These are phyloP conservation scores for Potamilus streckersoni DNA, from an alignment of 1,140 invertebrate species.

Conservation along the genomic window DNA sequence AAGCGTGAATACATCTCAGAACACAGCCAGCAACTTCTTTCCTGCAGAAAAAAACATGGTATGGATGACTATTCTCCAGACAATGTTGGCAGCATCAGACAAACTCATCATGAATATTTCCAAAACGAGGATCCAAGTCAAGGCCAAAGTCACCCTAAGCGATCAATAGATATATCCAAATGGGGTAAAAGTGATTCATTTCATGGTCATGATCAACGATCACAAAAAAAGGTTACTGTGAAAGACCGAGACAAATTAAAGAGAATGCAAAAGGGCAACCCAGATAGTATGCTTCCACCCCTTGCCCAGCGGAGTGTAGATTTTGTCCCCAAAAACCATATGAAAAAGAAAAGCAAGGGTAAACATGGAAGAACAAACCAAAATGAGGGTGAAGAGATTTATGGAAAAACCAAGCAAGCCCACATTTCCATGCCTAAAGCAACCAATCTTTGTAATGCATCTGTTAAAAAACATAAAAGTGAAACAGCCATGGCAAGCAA, in stretches of 20 bases:
- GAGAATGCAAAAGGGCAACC: slow-evolving; percentile 3
- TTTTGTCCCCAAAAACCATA: slow-evolving; percentile 1
- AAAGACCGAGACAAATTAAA: slow-evolving; percentile 3
- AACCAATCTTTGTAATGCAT: slow-evolving; percentile 7
- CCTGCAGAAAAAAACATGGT: background rate
- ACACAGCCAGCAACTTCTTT: background rate
- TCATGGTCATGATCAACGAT: slow-evolving; percentile 19
- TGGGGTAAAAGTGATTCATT: slow-evolving; percentile 24
- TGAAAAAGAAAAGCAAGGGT: slow-evolving; percentile 17
- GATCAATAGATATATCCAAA: slow-evolving; percentile 15
- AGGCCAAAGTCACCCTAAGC: background rate
- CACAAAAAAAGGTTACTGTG: slow-evolving; percentile 17
- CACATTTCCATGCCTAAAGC: background rate
- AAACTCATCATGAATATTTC: slow-evolving; percentile 14
- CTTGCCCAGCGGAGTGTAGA: background rate
- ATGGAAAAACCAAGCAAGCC: background rate
- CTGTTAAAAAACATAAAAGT: slow-evolving; percentile 5
- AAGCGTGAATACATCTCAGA: no score
- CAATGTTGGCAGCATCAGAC: slow-evolving; percentile 6
- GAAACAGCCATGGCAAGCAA: no score
- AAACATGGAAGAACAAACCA: background rate
- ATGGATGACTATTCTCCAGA: background rate
- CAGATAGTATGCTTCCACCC: background rate
- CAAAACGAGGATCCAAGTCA: background rate
- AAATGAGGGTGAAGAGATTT: background rate